Evolutionary conservation across 2,113 vertebrate genomes (phyloP).

Genomic region (Amphilophus citrinellus): DNA sequence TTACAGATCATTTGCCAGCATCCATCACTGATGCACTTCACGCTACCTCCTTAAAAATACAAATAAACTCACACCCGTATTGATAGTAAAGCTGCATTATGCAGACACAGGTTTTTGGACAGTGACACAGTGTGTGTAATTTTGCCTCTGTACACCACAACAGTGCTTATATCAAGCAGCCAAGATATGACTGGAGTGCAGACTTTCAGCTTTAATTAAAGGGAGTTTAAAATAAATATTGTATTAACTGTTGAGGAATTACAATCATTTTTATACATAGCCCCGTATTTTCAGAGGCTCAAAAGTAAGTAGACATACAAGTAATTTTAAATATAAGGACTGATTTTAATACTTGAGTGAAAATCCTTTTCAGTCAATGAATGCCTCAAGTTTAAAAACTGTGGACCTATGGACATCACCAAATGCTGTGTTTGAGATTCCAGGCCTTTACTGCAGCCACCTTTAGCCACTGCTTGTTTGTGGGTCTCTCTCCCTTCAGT

Average conservation of each 20-base stretch:
- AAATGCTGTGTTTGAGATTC: neutral
- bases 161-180: neutral
- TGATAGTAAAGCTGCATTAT: slow-evolving; percentile 1
- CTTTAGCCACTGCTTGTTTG: neutral
- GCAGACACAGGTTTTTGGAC: neutral
- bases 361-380: neutral
- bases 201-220: neutral
- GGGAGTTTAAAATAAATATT: neutral
- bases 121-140: neutral
- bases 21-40: neutral
- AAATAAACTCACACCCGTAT: neutral
- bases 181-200: neutral
- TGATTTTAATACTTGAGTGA: neutral
- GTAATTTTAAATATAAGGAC: neutral
- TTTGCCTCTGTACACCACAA: neutral
- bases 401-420: neutral
- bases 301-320: neutral
- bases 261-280: neutral
- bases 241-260: neutral
- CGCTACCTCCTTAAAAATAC: neutral
- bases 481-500: neutral
- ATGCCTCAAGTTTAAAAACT: neutral
- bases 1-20: neutral
- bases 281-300: neutral
- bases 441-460: neutral